Percentiles rank a stretch among this genome's conserved stretches.
Evolutionary conservation across 2,113 vertebrate genomes (phyloP).

Genomic region (Dermatemys mawii): DNA sequence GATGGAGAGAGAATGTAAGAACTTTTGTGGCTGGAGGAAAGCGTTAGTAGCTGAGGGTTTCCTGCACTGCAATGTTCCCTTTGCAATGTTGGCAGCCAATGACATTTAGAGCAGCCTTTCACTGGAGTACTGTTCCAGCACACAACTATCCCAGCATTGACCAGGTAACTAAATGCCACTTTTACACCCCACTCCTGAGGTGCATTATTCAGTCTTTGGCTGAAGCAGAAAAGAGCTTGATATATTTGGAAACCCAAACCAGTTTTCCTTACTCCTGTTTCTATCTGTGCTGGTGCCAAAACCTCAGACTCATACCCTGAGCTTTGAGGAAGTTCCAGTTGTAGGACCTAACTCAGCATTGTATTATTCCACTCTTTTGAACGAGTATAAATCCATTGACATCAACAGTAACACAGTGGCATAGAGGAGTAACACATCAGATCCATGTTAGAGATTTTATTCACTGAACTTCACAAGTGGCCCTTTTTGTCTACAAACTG

Average conservation of each 20-base stretch:
- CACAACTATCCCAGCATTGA: background rate
- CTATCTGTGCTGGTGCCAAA: background rate
- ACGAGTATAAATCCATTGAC: too few species aligned
- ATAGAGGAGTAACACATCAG: background rate
- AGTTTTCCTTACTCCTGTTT: background rate
- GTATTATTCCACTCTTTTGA: background rate
- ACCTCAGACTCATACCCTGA: background rate
- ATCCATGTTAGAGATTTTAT: too few species aligned
- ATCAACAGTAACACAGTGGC: background rate
- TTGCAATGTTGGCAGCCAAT: background rate
- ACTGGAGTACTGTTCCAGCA: background rate
- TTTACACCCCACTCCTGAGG: background rate
- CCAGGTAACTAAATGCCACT: background rate
- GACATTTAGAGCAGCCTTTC: background rate
- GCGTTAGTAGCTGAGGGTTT: background rate
- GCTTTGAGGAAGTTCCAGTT: background rate
- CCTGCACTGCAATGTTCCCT: background rate
- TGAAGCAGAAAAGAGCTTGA: background rate
- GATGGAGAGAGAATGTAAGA: background rate
- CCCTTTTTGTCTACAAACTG: background rate
- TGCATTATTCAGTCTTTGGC: background rate
- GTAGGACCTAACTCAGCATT: background rate
- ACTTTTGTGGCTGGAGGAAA: background rate
- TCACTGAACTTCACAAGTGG: background rate
- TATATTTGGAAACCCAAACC: background rate